Base-by-base conservation (phyloP, 2,797 vertebrate species). In the Acanthurus tractus region DNA sequence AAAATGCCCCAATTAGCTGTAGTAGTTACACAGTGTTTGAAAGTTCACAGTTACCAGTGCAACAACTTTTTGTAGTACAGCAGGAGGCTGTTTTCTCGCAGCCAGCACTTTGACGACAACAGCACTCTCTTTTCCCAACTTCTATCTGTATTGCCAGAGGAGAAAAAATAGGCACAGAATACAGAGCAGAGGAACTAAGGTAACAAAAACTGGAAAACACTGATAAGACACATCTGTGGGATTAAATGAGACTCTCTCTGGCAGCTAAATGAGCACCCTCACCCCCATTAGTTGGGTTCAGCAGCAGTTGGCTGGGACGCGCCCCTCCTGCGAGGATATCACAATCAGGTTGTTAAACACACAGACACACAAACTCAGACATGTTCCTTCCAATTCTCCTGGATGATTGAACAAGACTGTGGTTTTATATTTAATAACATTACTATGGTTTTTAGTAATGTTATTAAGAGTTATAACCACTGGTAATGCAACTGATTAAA, bases 161-260 rank as follows among this genome's bases (percentile, higher is more conserved):
- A 71, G 34, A 25, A 29, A 62, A 78, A 78, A 57, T 48, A 56
- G 55, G 44, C 22, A 42, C 63, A 63, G 65, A 76, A 78, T 54
- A 78, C 66, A 62, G 66, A 81, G 68, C 4, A 25, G 76, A 79
- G 64, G 74, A 78, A 83, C 61, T 70, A 72, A 76, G 83, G 76
- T 76, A 87, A 81, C 86, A 80, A 73, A 86, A 87, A 86, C 81
- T 85, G 86, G 72, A 45, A 81, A 86, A 80, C 81, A 78, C 79
- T 61, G 89, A 89, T 89, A 92, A 89, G 81, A 73, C 82, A 76
- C 85, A 88, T 88, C 83, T 84, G 86, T 75, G 59, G 82, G 80
- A 88, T 88, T 86, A 87, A 87, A 86, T 29, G 0, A 76, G 74
- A 70, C 81, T 74, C 78, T 83, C 69, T 64, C 59, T 22, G 76